phyloP scores from a whole-genome alignment of 2,888 invertebrate species.

The Pogonocherus hispidulus region DNA sequence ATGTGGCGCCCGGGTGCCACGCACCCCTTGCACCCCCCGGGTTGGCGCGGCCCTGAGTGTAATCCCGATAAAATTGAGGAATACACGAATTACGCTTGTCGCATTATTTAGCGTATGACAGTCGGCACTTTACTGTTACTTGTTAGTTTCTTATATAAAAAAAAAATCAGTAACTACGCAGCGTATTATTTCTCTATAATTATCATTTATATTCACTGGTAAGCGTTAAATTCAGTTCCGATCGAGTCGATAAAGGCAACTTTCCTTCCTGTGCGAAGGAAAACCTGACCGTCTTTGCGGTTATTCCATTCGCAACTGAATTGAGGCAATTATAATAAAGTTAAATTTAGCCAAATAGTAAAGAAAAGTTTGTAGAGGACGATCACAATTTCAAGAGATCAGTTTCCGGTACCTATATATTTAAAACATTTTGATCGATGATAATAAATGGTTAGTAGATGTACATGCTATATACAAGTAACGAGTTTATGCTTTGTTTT shows the following conservation, averaged over 20 bases:
- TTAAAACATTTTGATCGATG: no score
- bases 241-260: slow-evolving; percentile 2
- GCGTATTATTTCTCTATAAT: slow-evolving; percentile 15
- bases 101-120: background rate
- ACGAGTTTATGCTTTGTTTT: no score
- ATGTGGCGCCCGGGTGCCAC: no score
- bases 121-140: background rate
- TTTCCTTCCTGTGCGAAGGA: slow-evolving; percentile 29
- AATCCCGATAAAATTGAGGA: no score
- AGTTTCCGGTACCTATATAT: background rate
- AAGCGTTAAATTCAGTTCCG: slow-evolving; percentile 6
- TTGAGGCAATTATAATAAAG: slow-evolving; percentile 11
- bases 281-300: slow-evolving; percentile 27
- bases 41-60: no score
- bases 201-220: slow-evolving; percentile 21
- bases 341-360: slow-evolving; percentile 28
- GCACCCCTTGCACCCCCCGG: no score
- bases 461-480: no score
- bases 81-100: background rate
- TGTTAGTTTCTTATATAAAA: no score
- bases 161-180: background rate
- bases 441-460: no score
- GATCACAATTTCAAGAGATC: background rate
- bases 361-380: slow-evolving; percentile 10
- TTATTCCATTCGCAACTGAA: slow-evolving; percentile 16